Evolutionary conservation across 2,888 invertebrate genomes (phyloP).

Genomic region (Campaea margaritaria): DNA sequence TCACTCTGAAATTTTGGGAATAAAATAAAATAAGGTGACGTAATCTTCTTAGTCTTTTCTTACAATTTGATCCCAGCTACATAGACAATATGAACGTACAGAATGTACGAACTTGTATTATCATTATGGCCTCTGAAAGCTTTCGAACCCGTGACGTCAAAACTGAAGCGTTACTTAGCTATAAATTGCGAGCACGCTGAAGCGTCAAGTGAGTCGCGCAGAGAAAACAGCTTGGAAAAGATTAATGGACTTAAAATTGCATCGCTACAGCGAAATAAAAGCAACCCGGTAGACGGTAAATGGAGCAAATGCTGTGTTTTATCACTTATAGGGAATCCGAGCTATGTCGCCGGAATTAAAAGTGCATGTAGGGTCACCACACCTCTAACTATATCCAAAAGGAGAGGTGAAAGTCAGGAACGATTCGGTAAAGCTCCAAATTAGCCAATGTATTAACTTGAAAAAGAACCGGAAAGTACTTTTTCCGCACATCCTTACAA

Average conservation of each 20-base stretch:
- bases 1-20: no score
- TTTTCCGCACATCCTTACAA: conserved; percentile 1
- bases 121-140: no score
- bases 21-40: no score
- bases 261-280: conserved; percentile 78
- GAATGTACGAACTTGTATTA: no score
- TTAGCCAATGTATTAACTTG: background rate
- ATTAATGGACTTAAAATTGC: conserved; percentile 83
- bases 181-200: conserved; percentile 46
- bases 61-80: no score
- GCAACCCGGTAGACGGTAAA: conserved; percentile 62
- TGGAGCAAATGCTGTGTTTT: conserved; percentile 67
- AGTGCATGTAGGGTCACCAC: conserved; percentile 26
- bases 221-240: conserved; percentile 71
- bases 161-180: conserved; percentile 19
- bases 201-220: conserved; percentile 54
- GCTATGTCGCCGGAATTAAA: conserved; percentile 61
- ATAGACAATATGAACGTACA: no score
- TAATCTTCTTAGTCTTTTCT: no score
- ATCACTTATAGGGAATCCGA: conserved; percentile 60
- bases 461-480: background rate
- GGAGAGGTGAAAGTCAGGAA: background rate
- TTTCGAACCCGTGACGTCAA: background rate
- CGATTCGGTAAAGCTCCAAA: background rate
- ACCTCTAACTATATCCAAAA: background rate